Evolutionary conservation across 1,140 invertebrate genomes (phyloP).

Genomic region (Bombus picipes): DNA sequence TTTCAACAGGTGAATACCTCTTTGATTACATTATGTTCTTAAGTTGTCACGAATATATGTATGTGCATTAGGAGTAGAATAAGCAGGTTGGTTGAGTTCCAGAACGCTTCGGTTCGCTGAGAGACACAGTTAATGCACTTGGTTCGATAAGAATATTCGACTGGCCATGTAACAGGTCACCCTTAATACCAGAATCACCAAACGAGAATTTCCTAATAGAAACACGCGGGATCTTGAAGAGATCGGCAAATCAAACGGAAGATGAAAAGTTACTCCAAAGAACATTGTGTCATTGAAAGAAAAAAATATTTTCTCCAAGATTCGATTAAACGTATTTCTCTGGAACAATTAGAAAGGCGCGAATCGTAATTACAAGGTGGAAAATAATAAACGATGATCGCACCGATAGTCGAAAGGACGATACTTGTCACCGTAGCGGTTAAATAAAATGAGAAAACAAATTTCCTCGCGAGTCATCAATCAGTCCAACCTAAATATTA

Average conservation of each 20-base stretch:
- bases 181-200: too few relatives aligned
- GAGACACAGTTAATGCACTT: background rate
- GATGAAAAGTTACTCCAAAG: too few relatives aligned
- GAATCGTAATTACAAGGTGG: background rate
- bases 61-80: background rate
- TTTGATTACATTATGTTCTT: constrained; percentile 14
- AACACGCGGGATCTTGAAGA: too few relatives aligned
- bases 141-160: too few relatives aligned
- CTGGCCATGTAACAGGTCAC: too few relatives aligned
- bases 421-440: constrained; percentile 31
- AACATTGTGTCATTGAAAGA: too few relatives aligned
- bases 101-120: background rate
- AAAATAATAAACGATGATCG: background rate
- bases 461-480: background rate
- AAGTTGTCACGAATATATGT: background rate
- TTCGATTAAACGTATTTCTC: background rate
- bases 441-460: background rate
- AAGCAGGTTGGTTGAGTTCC: background rate
- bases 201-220: too few relatives aligned
- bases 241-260: too few relatives aligned
- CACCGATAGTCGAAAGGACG: background rate
- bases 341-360: background rate
- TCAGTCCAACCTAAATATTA: constrained; percentile 26
- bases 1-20: constrained; percentile 13
- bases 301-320: background rate